phyloP scores from a whole-genome alignment of 2,888 invertebrate species.

The Nephrotoma appendiculata region DNA sequence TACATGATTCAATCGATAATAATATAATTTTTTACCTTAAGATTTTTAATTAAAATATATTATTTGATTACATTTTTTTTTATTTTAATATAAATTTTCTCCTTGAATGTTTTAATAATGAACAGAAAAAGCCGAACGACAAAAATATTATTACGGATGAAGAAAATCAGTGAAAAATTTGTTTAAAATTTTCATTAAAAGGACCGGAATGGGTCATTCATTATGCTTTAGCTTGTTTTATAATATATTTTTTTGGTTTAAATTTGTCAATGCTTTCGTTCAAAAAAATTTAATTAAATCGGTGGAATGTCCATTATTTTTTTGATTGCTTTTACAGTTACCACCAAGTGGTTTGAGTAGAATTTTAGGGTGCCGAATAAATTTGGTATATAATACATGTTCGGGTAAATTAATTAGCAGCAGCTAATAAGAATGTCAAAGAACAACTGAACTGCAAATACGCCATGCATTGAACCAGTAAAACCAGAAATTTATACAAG shows the following conservation, averaged over 20 bases:
- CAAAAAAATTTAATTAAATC: not conserved
- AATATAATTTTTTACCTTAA: not conserved
- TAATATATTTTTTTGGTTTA: not conserved
- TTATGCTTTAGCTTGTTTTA: not conserved
- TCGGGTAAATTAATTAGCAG: not conserved
- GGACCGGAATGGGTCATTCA: not conserved
- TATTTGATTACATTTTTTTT: not conserved
- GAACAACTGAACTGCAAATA: not conserved
- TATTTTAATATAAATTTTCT: not conserved
- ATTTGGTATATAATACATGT: not conserved
- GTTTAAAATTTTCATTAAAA: too few relatives aligned
- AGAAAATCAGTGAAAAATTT: not conserved
- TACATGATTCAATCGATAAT: not conserved
- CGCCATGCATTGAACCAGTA: not conserved
- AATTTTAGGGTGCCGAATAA: not conserved
- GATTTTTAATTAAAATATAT: not conserved
- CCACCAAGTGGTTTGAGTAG: not conserved
- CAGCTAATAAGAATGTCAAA: not conserved
- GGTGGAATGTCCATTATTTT: not conserved
- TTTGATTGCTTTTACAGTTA: not conserved
- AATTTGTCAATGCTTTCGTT: not conserved
- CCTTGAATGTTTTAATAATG: not conserved
- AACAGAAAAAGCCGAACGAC: not conserved
- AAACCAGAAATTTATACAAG: not conserved
- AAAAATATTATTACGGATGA: not conserved